A percentile compares a stretch with the other conserved stretches of the same genome.
Evolutionary conservation across 1,140 invertebrate species (phyloP).

Genomic region (Agrypnia vestita): DNA sequence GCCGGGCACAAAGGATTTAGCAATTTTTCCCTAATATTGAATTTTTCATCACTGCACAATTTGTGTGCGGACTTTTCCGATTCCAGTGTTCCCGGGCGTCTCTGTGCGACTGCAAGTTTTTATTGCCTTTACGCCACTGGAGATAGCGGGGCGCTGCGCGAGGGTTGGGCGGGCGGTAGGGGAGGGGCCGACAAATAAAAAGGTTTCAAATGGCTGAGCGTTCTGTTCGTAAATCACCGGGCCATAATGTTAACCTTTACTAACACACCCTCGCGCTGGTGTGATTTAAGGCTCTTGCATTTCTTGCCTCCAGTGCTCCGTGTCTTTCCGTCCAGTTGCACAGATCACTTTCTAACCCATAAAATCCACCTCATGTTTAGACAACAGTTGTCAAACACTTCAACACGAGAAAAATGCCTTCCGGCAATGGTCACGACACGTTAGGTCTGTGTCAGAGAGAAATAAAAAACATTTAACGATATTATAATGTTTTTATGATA

Average conservation of each 20-base stretch:
- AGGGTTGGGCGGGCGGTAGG: not conserved
- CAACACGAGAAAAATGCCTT: too few species aligned
- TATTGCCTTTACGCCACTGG: not conserved
- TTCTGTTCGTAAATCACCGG: constrained; percentile 9
- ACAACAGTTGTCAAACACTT: too few species aligned
- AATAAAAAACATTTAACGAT: too few species aligned
- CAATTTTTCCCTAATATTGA: constrained; percentile 10
- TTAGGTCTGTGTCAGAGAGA: too few species aligned
- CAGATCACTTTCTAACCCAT: too few species aligned
- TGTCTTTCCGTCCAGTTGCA: too few species aligned
- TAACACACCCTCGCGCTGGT: not conserved
- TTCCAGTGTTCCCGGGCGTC: not conserved
- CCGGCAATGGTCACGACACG: too few species aligned
- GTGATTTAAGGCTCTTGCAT: not conserved
- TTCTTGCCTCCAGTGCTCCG: too few species aligned
- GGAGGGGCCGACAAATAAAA: not conserved
- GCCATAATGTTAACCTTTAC: not conserved
- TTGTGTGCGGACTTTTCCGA: not conserved
- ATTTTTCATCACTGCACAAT: constrained; percentile 14
- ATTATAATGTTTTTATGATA: too few species aligned
- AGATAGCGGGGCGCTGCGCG: not conserved
- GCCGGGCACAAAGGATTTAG: not conserved
- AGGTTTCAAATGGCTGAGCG: constrained; percentile 6
- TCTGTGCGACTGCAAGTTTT: constrained; percentile 13
- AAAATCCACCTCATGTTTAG: too few species aligned